Evolutionary conservation across 2,888 invertebrate genomes (phyloP).

Genomic region (Mayetiola destructor): DNA sequence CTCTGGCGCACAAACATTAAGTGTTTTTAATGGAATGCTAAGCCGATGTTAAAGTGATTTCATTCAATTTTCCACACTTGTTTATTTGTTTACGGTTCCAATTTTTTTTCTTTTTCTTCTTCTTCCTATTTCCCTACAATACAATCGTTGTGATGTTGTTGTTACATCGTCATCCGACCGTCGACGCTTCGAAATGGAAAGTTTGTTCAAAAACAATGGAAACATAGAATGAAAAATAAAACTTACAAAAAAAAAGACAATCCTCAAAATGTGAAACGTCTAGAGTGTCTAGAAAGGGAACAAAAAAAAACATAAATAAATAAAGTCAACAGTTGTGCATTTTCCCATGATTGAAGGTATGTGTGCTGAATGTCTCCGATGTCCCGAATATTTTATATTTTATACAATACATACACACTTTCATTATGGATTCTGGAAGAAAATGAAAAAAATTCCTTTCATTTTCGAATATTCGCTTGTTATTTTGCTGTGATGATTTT

Average conservation of each 20-base stretch:
- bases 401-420: background rate
- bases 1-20: too few relatives aligned
- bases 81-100: background rate
- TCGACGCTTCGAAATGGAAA: too few relatives aligned
- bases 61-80: slow-evolving; percentile 12
- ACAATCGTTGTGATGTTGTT: background rate
- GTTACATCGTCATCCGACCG: background rate
- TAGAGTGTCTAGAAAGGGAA: too few relatives aligned
- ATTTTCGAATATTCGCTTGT: background rate
- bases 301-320: slow-evolving; percentile 5
- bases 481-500: too few relatives aligned
- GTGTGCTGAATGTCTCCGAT: too few relatives aligned
- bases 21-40: slow-evolving; percentile 12
- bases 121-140: too few relatives aligned
- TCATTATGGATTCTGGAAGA: too few relatives aligned
- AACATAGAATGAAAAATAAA: background rate
- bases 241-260: background rate
- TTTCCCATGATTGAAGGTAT: slow-evolving; percentile 4
- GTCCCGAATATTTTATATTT: too few relatives aligned
- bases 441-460: slow-evolving; percentile 9
- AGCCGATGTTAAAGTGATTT: slow-evolving; percentile 12
- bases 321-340: slow-evolving; percentile 9
- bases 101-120: too few relatives aligned
- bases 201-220: background rate
- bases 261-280: too few relatives aligned